Conservation (phyloP, 2,113 vertebrate genomes). For the Oncorhynchus keta region DNA sequence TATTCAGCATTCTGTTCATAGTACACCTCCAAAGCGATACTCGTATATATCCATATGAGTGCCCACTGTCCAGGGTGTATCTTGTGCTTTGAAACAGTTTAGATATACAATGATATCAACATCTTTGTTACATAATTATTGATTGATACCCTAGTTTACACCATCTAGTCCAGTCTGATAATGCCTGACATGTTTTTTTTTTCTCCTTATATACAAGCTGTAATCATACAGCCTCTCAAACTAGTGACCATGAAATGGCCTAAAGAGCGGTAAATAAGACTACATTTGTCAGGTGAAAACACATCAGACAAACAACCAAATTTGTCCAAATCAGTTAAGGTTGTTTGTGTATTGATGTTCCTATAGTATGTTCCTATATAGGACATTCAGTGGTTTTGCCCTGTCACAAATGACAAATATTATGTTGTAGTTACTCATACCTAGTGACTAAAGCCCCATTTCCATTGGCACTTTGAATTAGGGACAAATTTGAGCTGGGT, state of each 20-base stretch:
- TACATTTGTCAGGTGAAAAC: not conserved
- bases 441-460: no score
- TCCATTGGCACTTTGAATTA: no score
- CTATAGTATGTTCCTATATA: not conserved
- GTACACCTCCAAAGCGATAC: no score
- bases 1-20: no score
- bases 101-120: not conserved
- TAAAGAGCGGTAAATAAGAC: not conserved
- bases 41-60: no score
- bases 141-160: no score
- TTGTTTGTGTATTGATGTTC: not conserved
- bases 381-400: not conserved
- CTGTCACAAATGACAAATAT: not conserved
- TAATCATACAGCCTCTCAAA: not conserved
- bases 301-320: not conserved
- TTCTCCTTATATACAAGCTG: not conserved
- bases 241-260: not conserved
- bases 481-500: no score
- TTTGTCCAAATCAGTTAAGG: not conserved
- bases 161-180: not conserved
- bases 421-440: not conserved
- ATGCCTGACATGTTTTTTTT: not conserved
- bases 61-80: no score
- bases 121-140: no score
- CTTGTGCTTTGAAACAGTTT: not conserved